Conservation (phyloP, 1,140 invertebrate genomes). For the Steinernema feltiae region DNA sequence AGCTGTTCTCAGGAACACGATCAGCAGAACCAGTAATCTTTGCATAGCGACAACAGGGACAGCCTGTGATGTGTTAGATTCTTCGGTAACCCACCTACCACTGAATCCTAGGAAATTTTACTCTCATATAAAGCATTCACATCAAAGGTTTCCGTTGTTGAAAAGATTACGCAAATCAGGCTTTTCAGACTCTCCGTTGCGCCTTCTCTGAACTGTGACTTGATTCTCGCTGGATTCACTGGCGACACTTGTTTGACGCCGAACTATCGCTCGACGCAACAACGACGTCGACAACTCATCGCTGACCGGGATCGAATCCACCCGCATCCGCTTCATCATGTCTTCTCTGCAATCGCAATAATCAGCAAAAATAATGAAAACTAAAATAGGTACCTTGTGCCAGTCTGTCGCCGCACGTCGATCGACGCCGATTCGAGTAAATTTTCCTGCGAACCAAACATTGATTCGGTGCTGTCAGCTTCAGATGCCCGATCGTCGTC, state of each 20-base stretch:
- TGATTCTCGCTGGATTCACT: constrained; percentile 1
- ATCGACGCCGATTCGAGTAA: constrained; percentile 21
- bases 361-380: background rate
- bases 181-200: background rate
- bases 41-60: no score
- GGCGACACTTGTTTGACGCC: background rate
- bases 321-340: background rate
- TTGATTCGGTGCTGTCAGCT: constrained; percentile 32
- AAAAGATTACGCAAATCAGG: background rate
- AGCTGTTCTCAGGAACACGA: no score
- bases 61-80: no score
- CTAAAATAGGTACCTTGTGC: background rate
- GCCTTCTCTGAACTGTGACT: background rate
- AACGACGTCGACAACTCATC: background rate
- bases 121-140: no score
- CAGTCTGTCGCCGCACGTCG: background rate
- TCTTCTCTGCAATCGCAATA: background rate
- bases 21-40: no score
- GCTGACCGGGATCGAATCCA: background rate
- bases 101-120: no score
- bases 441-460: constrained; percentile 27
- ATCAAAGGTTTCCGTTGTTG: background rate
- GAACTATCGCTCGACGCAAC: background rate
- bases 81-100: no score
- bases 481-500: constrained; percentile 29